A percentile compares a stretch with the other conserved stretches of the same genome.
Evolutionary conservation across 2,113 vertebrate genomes (phyloP).

Genomic region (Merops nubicus): DNA sequence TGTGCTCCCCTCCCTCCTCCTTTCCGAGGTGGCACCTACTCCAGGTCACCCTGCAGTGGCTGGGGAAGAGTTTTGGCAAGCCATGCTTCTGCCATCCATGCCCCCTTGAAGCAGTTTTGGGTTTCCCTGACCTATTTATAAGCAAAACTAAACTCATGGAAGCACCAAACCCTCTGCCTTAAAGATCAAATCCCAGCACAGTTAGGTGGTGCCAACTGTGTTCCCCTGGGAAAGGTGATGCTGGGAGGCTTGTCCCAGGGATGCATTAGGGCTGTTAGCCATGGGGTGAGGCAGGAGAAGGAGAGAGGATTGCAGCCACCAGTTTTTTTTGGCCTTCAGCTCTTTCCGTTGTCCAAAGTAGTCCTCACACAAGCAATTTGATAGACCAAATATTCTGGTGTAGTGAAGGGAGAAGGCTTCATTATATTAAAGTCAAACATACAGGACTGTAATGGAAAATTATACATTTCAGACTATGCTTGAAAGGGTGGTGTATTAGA

Average conservation of each 20-base stretch:
- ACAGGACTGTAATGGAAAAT: constrained; percentile 74
- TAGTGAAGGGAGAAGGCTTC: constrained; percentile 67
- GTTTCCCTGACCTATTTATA: background rate
- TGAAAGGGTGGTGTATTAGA: constrained; percentile 46
- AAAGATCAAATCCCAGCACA: background rate
- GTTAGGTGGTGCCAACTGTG: background rate
- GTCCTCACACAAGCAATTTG: constrained; percentile 26
- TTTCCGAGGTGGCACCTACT: rapidly evolving
- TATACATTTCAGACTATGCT: constrained; percentile 65
- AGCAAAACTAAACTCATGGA: background rate
- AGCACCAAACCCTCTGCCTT: background rate
- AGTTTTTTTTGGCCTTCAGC: constrained; percentile 31
- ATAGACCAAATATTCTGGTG: constrained; percentile 56
- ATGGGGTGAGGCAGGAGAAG: background rate
- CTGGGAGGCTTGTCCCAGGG: background rate
- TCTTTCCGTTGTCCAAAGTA: constrained; percentile 12
- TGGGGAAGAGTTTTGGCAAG: background rate
- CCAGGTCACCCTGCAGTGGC: background rate
- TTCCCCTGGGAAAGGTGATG: background rate
- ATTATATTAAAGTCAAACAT: constrained; percentile 72
- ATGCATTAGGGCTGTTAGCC: background rate
- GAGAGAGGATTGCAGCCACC: background rate
- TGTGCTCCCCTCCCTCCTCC: background rate
- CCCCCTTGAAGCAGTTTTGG: background rate
- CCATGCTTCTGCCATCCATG: background rate